Evolutionary conservation across 2,113 vertebrate species (phyloP), one percentile per base, ranked within the genome.

Genomic region (Collichthys lucidus): DNA sequence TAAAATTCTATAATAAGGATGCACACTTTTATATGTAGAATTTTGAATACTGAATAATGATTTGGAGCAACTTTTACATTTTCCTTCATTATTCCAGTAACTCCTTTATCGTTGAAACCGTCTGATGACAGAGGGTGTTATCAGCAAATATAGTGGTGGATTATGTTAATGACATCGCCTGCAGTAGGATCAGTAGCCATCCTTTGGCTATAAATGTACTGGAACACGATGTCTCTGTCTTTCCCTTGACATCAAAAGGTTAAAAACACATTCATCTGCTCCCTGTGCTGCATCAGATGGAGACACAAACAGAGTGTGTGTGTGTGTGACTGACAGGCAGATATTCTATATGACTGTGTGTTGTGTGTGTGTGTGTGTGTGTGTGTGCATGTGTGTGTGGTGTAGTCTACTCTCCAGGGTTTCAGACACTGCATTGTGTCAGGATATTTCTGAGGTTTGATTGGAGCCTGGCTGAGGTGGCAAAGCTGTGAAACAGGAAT

Each of bases 251-350:
- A 19, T 70, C 20, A 57, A 69, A 53, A 46, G 19, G 62, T 74
- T 73, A 61, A 83, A 60, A 24, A 60, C 74, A 79, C 68, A 68
- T 67, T 47, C 62, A 47, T 55, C 75, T 63, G 79, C 9, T 62
- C 42, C 46, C 56, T 72, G 50, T 29, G 6, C 50, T 2, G 31
- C 31, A n/a, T 49, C 17, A 69, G 79, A 60, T 40, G 62, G 35
- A 56, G 42, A 50, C 22, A 42, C 5, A 50, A 22, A 6, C 26
- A 59, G 49, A 35, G 63, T 24, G 53, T 29, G 79, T 40, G 7
- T 60, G 59, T 63, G 59, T 35, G 40, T 64, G 35, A 40, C 35
- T 40, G 53, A 74, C 67, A 67, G 62, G 44, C 53, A 22, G 20
- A 69, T 55, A 62, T 5, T 17, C 65, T 16, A 17, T 35, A 69